phyloP scores from a whole-genome alignment of 2,888 invertebrate species.

The Sesamia inferens region DNA sequence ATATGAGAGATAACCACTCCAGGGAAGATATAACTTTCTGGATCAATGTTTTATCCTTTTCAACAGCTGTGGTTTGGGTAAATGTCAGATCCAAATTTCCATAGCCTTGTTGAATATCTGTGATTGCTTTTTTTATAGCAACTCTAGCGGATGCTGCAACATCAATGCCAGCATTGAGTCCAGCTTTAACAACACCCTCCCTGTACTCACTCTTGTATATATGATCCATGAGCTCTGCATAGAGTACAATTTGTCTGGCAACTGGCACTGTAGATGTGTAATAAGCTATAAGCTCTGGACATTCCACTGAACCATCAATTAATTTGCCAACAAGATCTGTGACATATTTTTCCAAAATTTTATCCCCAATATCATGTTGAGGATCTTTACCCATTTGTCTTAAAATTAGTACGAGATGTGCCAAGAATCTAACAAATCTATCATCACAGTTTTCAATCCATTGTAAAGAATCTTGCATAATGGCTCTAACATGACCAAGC shows the following conservation, averaged over 20 bases:
- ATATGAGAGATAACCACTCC: constrained; percentile 96
- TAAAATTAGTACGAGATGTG: constrained; percentile 96
- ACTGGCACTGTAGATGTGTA: constrained; percentile 95
- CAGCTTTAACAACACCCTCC: constrained; percentile 92
- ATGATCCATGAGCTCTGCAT: constrained; percentile 92
- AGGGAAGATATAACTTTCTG: constrained; percentile 90
- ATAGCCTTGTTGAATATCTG: constrained; percentile 85
- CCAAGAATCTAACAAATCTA: constrained; percentile 93
- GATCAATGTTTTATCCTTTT: constrained; percentile 85
- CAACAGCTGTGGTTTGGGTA: constrained; percentile 91
- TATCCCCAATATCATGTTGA: constrained; percentile 93
- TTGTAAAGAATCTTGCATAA: constrained; percentile 92
- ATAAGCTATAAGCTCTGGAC: constrained; percentile 95
- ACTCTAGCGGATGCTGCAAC: constrained; percentile 95
- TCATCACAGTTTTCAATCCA: constrained; percentile 91
- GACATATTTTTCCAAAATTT: constrained; percentile 94
- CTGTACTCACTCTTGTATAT: constrained; percentile 92
- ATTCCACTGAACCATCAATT: constrained; percentile 89
- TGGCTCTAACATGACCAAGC: constrained; percentile 93
- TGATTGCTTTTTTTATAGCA: constrained; percentile 94
- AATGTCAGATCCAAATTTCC: constrained; percentile 89
- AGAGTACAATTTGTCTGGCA: constrained; percentile 88
- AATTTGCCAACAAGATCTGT: constrained; percentile 91
- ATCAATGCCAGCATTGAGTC: constrained; percentile 93
- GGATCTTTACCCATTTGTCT: constrained; percentile 94